Percentiles rank a stretch among this genome's conserved stretches.
Conservation (phyloP, 2,113 vertebrate genomes). For the Corynorhinus townsendii region DNA sequence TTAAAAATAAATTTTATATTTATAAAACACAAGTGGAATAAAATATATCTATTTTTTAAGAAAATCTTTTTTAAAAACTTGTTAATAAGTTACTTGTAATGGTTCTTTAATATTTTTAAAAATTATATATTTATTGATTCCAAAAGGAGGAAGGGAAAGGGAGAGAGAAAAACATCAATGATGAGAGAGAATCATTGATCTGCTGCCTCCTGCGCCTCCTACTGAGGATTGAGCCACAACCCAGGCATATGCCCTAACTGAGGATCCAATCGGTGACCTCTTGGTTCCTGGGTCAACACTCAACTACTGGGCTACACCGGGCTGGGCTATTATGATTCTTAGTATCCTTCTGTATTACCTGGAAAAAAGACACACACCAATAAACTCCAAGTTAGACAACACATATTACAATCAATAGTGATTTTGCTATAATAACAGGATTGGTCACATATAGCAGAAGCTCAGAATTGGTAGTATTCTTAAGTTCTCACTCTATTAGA, state of each 20-base stretch:
- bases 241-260: not conserved
- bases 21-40: not conserved
- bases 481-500: not conserved
- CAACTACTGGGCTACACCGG: not conserved
- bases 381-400: not conserved
- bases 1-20: not conserved
- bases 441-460: not conserved
- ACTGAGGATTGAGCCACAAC: not conserved
- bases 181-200: not conserved
- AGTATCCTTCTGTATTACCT: not conserved
- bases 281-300: not conserved
- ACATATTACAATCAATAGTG: not conserved
- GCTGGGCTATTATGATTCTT: not conserved
- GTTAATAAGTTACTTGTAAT: not conserved
- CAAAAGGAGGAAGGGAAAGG: not conserved
- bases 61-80: not conserved
- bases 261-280: too few species aligned
- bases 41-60: not conserved
- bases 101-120: not conserved
- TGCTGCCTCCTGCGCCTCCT: not conserved
- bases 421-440: not conserved
- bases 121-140: too few species aligned
- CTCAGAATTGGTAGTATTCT: not conserved
- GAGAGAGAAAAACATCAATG: not conserved
- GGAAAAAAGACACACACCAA: not conserved